Evolutionary conservation across 2,888 invertebrate genomes (phyloP).

Genomic region (Helicoverpa assulta): DNA sequence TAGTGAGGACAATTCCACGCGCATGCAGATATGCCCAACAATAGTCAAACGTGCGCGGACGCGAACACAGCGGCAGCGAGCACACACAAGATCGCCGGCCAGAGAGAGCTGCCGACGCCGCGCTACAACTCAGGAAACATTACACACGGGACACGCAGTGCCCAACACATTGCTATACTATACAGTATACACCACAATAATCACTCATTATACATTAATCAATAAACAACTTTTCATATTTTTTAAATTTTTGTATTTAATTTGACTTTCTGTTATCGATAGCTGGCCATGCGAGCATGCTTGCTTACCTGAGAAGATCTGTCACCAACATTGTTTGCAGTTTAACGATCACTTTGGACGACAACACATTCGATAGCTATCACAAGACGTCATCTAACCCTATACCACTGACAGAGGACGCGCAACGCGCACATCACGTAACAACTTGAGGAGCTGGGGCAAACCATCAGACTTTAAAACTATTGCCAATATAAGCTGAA

Average conservation of each 20-base stretch:
- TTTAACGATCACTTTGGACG: constrained; percentile 14
- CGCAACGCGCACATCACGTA: constrained; percentile 48
- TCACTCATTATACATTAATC: constrained; percentile 22
- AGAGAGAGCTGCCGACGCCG: constrained; percentile 83
- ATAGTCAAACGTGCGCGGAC: constrained; percentile 78
- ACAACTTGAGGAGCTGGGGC: constrained; percentile 70
- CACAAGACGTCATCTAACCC: constrained; percentile 20
- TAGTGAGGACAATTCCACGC: constrained; percentile 59
- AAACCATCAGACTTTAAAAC: constrained; percentile 22
- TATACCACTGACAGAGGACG: constrained; percentile 43
- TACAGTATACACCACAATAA: constrained; percentile 28
- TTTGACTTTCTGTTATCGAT: background rate
- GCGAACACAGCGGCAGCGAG: constrained; percentile 78
- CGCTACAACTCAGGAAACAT: constrained; percentile 80
- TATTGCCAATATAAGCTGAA: constrained; percentile 13
- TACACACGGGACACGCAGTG: constrained; percentile 61
- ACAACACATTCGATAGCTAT: constrained; percentile 28
- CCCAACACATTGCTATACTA: constrained; percentile 50
- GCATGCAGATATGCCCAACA: constrained; percentile 80
- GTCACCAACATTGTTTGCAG: constrained; percentile 7
- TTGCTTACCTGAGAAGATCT: constrained; percentile 51
- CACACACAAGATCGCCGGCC: constrained; percentile 89
- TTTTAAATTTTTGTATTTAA: background rate
- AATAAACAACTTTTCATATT: too few relatives aligned
- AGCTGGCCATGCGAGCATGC: constrained; percentile 51